Evolutionary conservation across 2,888 invertebrate species (phyloP).

Genomic region (Rhogogaster chlorosoma): DNA sequence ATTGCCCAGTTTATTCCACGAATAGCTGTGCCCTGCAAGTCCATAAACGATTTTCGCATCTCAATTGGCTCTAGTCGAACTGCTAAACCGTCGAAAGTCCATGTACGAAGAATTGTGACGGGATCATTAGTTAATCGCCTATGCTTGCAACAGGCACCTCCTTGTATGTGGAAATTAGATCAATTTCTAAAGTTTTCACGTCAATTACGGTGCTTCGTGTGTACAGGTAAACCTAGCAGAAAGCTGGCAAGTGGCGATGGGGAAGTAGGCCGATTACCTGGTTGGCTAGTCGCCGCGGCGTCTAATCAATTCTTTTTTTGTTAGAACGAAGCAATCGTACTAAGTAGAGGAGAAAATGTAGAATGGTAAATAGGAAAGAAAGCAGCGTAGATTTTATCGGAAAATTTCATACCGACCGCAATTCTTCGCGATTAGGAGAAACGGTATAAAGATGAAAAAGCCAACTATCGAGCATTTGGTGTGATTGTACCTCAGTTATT

Average conservation of each 20-base stretch:
- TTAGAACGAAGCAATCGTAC: not conserved
- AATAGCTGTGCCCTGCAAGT: not conserved
- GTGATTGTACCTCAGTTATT: constrained; percentile 15
- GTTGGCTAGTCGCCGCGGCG: constrained; percentile 18
- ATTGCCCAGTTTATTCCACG: not conserved
- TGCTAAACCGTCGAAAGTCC: not conserved
- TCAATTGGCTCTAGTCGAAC: not conserved
- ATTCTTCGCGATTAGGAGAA: not conserved
- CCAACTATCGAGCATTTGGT: not conserved
- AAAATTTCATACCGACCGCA: not conserved
- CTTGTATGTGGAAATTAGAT: not conserved
- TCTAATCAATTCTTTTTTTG: not conserved
- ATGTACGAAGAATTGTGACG: not conserved
- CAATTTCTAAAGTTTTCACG: constrained; percentile 9
- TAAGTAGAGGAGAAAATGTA: not conserved
- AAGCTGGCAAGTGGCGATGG: not conserved
- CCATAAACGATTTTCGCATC: not conserved
- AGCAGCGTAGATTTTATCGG: not conserved
- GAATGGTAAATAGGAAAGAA: not conserved
- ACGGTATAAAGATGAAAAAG: not conserved
- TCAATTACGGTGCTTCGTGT: not conserved
- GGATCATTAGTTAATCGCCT: not conserved
- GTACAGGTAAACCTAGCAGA: not conserved
- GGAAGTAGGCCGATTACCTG: constrained; percentile 22
- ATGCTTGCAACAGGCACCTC: not conserved